Conservation (phyloP, 2,113 vertebrate genomes). For the Pitta sordida region DNA sequence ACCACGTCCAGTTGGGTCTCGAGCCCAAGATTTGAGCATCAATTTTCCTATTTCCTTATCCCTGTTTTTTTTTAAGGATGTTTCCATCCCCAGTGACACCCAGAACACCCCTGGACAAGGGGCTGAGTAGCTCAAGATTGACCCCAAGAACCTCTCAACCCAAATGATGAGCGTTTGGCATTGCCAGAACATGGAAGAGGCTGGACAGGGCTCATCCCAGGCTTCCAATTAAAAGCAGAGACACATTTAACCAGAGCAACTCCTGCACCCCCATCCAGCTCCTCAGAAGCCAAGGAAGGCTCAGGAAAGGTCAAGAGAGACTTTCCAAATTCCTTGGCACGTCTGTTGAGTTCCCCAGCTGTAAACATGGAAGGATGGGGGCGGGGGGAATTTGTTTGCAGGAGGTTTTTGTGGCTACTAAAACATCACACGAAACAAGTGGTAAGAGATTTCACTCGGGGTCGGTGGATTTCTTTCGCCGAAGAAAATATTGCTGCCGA, state of each 20-base stretch:
- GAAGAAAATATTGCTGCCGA: background rate
- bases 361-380: background rate
- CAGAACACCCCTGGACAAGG: background rate
- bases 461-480: background rate
- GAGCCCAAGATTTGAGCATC: too few species aligned
- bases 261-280: background rate
- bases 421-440: background rate
- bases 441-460: background rate
- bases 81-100: background rate
- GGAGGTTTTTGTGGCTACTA: background rate
- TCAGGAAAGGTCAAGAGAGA: background rate
- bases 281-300: background rate
- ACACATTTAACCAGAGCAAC: background rate
- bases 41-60: fast-evolving
- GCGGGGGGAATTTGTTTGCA: background rate
- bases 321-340: background rate
- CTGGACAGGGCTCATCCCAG: background rate
- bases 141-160: background rate
- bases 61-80: background rate
- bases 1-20: fast-evolving
- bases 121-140: background rate
- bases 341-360: background rate
- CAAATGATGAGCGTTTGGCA: background rate
- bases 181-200: background rate
- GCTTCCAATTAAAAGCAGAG: background rate